phyloP scores from a whole-genome alignment of 2,888 invertebrate genomes.

The Parascotia fuliginaria region DNA sequence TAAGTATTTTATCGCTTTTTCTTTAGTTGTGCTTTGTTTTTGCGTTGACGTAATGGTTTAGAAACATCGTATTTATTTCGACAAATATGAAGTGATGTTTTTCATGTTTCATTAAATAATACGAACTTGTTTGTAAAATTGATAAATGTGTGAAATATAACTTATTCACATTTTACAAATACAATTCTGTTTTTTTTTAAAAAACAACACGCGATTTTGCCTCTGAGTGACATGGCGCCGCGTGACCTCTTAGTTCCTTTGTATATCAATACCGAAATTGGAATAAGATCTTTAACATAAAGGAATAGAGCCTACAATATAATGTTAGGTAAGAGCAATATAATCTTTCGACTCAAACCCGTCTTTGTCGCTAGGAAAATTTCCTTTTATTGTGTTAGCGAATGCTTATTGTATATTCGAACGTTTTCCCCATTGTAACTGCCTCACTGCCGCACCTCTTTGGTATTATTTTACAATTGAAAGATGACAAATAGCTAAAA shows the following conservation, averaged over 20 bases:
- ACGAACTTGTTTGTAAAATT: constrained; percentile 13
- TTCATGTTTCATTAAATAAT: not conserved
- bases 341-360: constrained; percentile 62
- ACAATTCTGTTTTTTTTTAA: constrained; percentile 45
- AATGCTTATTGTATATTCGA: constrained; percentile 78
- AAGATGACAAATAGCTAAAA: constrained; percentile 74
- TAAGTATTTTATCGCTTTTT: constrained; percentile 75
- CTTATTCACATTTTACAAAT: constrained; percentile 41
- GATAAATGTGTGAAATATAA: constrained; percentile 34
- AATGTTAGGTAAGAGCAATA: constrained; percentile 50
- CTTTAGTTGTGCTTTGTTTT: constrained; percentile 55
- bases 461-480: constrained; percentile 70
- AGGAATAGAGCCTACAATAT: constrained; percentile 60
- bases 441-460: constrained; percentile 59
- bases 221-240: constrained; percentile 61
- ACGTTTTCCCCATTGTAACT: constrained; percentile 72
- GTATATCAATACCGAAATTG: constrained; percentile 49
- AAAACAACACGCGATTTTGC: constrained; percentile 54
- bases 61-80: constrained; percentile 26
- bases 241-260: constrained; percentile 50
- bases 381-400: constrained; percentile 79
- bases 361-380: constrained; percentile 66
- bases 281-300: constrained; percentile 48
- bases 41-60: constrained; percentile 40
- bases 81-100: constrained; percentile 9